A percentile compares a stretch with the other conserved stretches of the same genome.
Conservation (phyloP, 2,113 vertebrate species). For the Tylochromis polylepis region DNA sequence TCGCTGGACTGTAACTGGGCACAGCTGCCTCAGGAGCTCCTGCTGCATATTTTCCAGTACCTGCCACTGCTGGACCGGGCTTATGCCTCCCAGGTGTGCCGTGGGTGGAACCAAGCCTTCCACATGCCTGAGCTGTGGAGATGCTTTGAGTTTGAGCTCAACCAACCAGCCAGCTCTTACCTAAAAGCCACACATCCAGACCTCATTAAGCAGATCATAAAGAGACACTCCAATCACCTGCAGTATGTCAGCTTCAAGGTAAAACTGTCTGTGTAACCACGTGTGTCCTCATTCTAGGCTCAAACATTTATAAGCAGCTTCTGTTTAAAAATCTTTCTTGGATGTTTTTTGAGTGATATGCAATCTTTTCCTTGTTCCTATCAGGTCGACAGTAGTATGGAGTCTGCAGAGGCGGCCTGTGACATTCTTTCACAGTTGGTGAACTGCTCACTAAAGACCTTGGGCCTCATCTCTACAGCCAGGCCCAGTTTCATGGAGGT, state of each 20-base stretch:
- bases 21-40: slow-evolving; percentile 86
- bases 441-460: slow-evolving; percentile 92
- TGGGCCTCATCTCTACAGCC: slow-evolving; percentile 94
- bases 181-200: slow-evolving; percentile 95
- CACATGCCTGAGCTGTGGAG: slow-evolving; percentile 97
- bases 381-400: slow-evolving; percentile 96
- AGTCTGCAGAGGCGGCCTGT: slow-evolving; percentile 93
- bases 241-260: slow-evolving; percentile 99
- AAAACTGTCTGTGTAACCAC: not conserved
- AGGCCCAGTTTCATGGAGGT: slow-evolving; percentile 98
- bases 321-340: not conserved
- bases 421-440: slow-evolving; percentile 94
- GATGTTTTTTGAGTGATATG: not conserved
- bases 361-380: slow-evolving; percentile 12
- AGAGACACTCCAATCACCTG: slow-evolving; percentile 91
- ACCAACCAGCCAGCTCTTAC: slow-evolving; percentile 91
- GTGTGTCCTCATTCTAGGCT: not conserved
- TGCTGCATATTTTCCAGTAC: slow-evolving; percentile 91
- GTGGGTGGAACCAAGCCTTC: slow-evolving; percentile 89
- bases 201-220: slow-evolving; percentile 95
- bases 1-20: slow-evolving; percentile 75
- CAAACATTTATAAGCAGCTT: not conserved
- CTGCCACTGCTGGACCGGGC: slow-evolving; percentile 91
- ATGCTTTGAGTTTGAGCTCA: slow-evolving; percentile 95
- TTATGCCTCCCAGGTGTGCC: slow-evolving; percentile 86